Conservation (phyloP, 2,113 vertebrate genomes). For the Psammodynastes pulverulentus region DNA sequence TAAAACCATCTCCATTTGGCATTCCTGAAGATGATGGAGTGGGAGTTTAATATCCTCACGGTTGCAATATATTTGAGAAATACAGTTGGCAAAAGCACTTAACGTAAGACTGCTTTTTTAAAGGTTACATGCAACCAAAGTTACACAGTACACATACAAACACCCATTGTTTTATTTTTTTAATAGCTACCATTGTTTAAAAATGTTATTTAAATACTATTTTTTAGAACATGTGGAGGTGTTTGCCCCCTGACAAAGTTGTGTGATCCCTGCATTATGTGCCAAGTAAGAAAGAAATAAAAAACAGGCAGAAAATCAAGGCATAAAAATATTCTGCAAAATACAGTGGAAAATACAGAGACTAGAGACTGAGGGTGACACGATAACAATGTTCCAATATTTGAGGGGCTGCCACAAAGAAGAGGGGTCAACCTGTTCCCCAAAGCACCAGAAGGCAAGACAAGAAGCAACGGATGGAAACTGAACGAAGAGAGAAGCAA, state of each 20-base stretch:
- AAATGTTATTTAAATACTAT: neutral
- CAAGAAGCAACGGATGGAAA: neutral
- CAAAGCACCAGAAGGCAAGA: neutral
- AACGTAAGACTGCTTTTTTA: neutral
- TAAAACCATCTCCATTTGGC: neutral
- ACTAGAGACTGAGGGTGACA: neutral
- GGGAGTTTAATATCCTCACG: neutral
- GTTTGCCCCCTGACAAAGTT: neutral
- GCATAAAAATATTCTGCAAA: neutral
- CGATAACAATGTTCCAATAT: neutral
- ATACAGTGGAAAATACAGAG: neutral
- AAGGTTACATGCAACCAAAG: neutral
- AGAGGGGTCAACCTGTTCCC: neutral
- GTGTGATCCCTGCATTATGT: neutral
- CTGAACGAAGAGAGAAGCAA: neutral
- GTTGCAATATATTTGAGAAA: neutral
- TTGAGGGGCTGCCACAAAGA: neutral
- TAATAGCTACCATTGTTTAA: neutral
- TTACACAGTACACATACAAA: neutral
- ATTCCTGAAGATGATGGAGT: neutral
- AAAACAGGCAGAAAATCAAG: neutral
- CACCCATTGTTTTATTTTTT: neutral
- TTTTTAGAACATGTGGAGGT: neutral
- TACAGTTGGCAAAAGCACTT: neutral
- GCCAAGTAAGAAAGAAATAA: neutral